Evolutionary conservation across 2,113 vertebrate species (phyloP), one percentile per base, ranked within the genome.

Genomic region (Rhegmatorhina hoffmannsi): DNA sequence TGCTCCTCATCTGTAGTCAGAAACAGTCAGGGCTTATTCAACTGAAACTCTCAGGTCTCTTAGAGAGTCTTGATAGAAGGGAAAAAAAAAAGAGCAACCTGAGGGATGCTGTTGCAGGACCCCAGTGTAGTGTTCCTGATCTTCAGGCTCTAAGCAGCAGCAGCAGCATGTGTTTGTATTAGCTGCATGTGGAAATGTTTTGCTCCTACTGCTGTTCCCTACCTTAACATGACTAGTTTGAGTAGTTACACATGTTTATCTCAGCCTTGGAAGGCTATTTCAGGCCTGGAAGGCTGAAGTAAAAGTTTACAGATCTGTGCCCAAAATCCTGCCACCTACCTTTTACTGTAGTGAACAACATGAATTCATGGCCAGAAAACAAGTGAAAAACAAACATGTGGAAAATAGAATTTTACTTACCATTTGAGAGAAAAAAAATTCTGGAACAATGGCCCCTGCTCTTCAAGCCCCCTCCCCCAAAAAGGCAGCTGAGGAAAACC

Each of bases 341-440:
- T 93, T 92, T 88, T 72, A 18, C 60, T 86, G 28, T 17, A 60
- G 76, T 17, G 62, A 92, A 78, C 1, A 2, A 49, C 73, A 74
- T 19, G 7, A 89, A 75, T 72, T 90, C 40, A 78, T 72, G 60
- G 33, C 31, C 69, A 67, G 47, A 81, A 78, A 79, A 62, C 21
- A 52, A 74, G 50, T 5, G 18, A 55, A 50, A 69, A 24, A 85
- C 75, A 58, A 94, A 64, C 3, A 8, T 38, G 50, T 17, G 11
- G 43, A 59, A 93, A 86, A 59, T 14, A 53, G 34, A 60, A 59
- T 49, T 91, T 84, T 89, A 72, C 90, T 92, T 90, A 96, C 81
- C 75, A 74, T 76, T 28, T 43, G 31, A 46, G 67, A 40, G 67
- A 40, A 62, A 56, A 80, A 46, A 90, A 69, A 33, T 66, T 13